These are phyloP conservation scores for Taxidea taxus DNA, from an alignment of 2,113 vertebrate genomes.

Conservation along the genomic window DNA sequence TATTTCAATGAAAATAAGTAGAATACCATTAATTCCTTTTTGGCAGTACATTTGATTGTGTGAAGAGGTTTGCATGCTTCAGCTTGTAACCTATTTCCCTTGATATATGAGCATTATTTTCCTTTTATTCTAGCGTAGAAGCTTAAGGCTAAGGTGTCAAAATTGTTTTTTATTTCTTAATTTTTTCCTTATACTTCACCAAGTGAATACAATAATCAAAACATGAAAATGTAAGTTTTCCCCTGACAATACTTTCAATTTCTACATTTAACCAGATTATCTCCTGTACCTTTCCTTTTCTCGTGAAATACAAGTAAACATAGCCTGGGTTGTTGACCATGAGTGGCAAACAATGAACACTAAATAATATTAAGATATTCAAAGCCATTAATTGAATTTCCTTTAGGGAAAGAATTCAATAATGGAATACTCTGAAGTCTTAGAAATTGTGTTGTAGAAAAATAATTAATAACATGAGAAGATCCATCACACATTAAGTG, in stretches of 20 bases:
- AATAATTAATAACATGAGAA: background rate
- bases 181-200: conserved; percentile 42
- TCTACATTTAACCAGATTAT: conserved; percentile 42
- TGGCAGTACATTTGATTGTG: conserved; percentile 50
- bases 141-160: conserved; percentile 58
- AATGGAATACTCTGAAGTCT: background rate
- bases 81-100: conserved; percentile 65
- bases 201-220: conserved; percentile 59
- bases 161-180: conserved; percentile 65
- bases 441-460: background rate
- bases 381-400: conserved; percentile 21
- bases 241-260: conserved; percentile 35
- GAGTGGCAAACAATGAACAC: background rate
- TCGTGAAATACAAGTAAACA: background rate
- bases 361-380: conserved; percentile 8
- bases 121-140: conserved; percentile 60
- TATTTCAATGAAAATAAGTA: conserved; percentile 72
- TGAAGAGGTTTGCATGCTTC: conserved; percentile 54
- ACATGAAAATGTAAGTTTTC: conserved; percentile 51
- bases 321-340: background rate
- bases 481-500: background rate
- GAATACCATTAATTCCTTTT: conserved; percentile 65
- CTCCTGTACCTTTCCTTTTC: background rate
- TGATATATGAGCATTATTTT: conserved; percentile 55
- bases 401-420: conserved; percentile 18